Base-by-base conservation (phyloP, 2,888 invertebrate genomes). In the Amblyteles armatorius region DNA sequence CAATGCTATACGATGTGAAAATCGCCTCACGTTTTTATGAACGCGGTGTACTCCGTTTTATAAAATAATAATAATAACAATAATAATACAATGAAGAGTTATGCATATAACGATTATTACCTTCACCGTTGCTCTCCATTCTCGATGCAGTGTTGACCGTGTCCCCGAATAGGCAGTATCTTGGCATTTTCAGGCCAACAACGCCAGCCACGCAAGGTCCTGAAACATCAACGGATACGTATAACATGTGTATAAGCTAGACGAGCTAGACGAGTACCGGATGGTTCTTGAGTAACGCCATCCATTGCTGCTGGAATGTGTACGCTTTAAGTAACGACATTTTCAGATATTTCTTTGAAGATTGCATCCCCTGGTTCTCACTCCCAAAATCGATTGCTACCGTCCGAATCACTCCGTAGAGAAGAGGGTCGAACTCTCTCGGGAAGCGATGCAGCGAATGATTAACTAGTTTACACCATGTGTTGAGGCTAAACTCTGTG, bases 111-210 rank as follows among this genome's bases (percentile, higher is more conserved):
- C 9, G 40, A 40, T 40, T 36, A 36, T 92, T 93, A 95, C 95
- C 95, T 94, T 97, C 96, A 16, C 99, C 98, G 90, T 97, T 98
- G 57, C 98, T 98, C 94, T 98, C 98, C 98, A 98, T 98, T 76
- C 98, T 95, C 0, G 97, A 97, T 0, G 98, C 98, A 0, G 98
- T 98, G 93, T 98, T 98, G 1, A 98, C 98, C 0, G 98, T 98
- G 92, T 98, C 98, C 0, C 98, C 98, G 92, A 99, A 99, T 9
- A 99, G 95, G 91, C 98, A 98, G 93, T 98, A 98, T 79, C 98
- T 95, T 0, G 98, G 98, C 98, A 99, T 99, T 94, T 98, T 98
- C 5, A 98, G 95, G 0, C 98, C 98, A 0, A 99, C 98, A 3
- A 98, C 98, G 0, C 98, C 98, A 0, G 98, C 98, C 2, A 97